Evolutionary conservation across 1,140 invertebrate genomes (phyloP).

Genomic region (Aphelenchoides fujianensis): DNA sequence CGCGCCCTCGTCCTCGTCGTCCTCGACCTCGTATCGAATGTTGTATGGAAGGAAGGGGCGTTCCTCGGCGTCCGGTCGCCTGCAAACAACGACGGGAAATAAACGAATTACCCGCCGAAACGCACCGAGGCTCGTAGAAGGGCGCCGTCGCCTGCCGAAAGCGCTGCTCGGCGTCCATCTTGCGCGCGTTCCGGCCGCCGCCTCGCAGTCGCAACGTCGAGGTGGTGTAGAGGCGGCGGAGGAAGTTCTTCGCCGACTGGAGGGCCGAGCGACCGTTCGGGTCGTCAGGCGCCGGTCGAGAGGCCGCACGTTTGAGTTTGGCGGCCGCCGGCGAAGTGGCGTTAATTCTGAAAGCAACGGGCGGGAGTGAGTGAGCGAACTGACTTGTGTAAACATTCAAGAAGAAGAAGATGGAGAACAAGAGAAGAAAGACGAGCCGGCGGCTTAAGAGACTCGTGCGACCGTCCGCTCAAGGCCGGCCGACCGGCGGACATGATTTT

Average conservation of each 20-base stretch:
- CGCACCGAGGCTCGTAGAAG: conserved; percentile 15
- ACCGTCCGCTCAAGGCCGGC: too few relatives aligned
- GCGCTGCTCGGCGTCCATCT: conserved; percentile 2
- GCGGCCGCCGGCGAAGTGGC: background rate
- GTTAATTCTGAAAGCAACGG: conserved; percentile 17
- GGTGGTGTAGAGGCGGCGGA: conserved; percentile 32
- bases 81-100: too few relatives aligned
- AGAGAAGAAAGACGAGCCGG: background rate
- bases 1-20: conserved; percentile 25
- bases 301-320: background rate
- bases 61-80: conserved; percentile 38
- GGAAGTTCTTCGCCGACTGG: conserved; percentile 39
- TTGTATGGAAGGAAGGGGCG: conserved; percentile 44
- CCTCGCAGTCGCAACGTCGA: conserved; percentile 37
- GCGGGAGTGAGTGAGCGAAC: background rate
- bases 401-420: background rate
- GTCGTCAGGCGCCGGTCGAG: too few relatives aligned
- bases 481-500: too few relatives aligned
- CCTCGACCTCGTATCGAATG: conserved; percentile 44
- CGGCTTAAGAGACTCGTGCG: too few relatives aligned
- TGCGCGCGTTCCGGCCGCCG: conserved; percentile 4
- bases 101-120: background rate
- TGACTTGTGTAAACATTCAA: too few relatives aligned
- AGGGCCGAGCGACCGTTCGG: conserved; percentile 16
- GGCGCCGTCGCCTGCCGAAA: conserved; percentile 2